Base-by-base conservation (phyloP, 2,888 invertebrate genomes). In the Nymphalis c-album region DNA sequence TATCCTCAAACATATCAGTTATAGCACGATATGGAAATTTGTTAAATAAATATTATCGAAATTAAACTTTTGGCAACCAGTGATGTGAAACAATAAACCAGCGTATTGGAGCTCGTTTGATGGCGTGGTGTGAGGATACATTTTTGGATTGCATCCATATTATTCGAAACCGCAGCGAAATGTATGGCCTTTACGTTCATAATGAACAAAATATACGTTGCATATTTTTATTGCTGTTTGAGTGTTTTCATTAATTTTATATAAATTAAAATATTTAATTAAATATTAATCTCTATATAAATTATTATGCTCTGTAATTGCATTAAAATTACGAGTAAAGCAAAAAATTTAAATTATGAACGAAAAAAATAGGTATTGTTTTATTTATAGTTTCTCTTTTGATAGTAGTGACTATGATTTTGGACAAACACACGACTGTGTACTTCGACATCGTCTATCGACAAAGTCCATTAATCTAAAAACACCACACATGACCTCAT, bases 101-200 rank as follows among this genome's bases (percentile, higher is more conserved):
- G 72, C 70, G 71, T 74, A 75, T 75, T 75, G 77, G 75, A 78
- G 78, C 77, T 77, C 75, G 76, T 76, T 75, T 77, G 77, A 78
- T 76, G 74, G 70, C 73, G 77, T 72, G 74, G 75, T 75, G 77
- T 75, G 75, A 73, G 74, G 80, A 83, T 83, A 84, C 80, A 82
- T 80, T 85, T 88, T 87, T 89, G 89, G 86, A 88, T 83, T 85
- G 85, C 81, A 80, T 87, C 87, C 87, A 88, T 88, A 88, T 86
- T 85, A 85, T 78, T 82, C 77, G 74, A 75, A 76, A 88, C 87
- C 88, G 80, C 88, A 87, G 75, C 81, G 76, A 74, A 73, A 76
- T 71, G 73, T 76, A 77, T 79, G 74, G 84, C 85, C 79, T 83
- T 84, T 85, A 84, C 84, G 84, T 85, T 79, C 85, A 72, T 73